Evolutionary conservation across 2,113 vertebrate genomes (phyloP).

Genomic region (Apistogramma diplotaenia): DNA sequence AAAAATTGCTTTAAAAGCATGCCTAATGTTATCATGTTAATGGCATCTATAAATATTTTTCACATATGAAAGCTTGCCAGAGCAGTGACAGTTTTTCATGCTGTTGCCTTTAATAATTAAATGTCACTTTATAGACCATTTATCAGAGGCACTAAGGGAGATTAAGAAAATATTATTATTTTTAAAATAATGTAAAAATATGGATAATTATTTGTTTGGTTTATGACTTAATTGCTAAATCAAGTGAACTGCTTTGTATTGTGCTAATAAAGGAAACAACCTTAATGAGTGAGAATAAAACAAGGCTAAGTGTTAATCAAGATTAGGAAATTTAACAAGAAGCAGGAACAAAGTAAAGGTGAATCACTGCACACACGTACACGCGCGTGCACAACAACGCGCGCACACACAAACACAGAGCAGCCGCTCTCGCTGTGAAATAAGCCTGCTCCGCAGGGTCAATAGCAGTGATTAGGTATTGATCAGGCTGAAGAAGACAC

Average conservation of each 20-base stretch:
- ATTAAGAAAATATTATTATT: not conserved
- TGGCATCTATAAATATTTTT: not conserved
- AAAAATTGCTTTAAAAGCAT: not conserved
- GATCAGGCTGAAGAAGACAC: slow-evolving; percentile 68
- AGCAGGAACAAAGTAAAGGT: not conserved
- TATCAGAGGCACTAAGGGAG: not conserved
- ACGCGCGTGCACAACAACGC: not conserved
- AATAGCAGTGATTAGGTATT: slow-evolving; percentile 77
- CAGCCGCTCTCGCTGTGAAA: slow-evolving; percentile 51
- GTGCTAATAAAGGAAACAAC: not conserved
- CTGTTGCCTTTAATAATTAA: not conserved
- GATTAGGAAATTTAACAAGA: slow-evolving; percentile 14
- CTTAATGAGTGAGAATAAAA: slow-evolving; percentile 3
- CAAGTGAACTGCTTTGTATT: not conserved
- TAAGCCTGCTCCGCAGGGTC: slow-evolving; percentile 55
- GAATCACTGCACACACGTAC: slow-evolving; percentile 19
- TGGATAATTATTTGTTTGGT: not conserved
- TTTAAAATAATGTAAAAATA: not conserved
- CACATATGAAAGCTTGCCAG: accelerated
- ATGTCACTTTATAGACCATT: not conserved
- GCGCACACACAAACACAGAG: slow-evolving; percentile 4
- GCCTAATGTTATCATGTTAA: accelerated
- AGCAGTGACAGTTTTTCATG: not conserved
- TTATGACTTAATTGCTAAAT: not conserved
- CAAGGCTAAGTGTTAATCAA: slow-evolving; percentile 12